Base-by-base conservation (phyloP, 2,888 invertebrate genomes). In the Eupithecia abbreviata region DNA sequence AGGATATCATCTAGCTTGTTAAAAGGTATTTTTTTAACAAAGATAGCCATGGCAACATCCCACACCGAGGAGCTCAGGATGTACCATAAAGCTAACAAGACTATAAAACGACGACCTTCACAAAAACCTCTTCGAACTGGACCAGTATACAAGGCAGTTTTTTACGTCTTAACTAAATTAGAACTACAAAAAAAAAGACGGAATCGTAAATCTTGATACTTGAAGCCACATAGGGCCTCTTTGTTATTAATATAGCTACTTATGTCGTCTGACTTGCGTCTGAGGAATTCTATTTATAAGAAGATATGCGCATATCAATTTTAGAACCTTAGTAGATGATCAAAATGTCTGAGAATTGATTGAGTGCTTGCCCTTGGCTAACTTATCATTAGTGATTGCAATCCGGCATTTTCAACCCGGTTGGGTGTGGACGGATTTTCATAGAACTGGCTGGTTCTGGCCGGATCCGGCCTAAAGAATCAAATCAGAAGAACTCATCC, bases 191-290 rank as follows among this genome's bases (percentile, higher is more conserved):
- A 72, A 30, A 74, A 58, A 2, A 1, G 10, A 4, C 12, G n/a
- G 43, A 45, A 43, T 68, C 67, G 67, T 68, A 43, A 68, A 68
- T 68, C n/a, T 68, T n/a, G n/a, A 68, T 6, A 7, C 67, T n/a
- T 67, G 43, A 67, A n/a, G 43, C 72, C 72, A 51, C 49, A 51
- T 43, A 71, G 43, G 62, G 74, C 77, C 68, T 71, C 77, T 74
- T 74, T 68, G 71, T 62, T 45, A 42, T 5, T 5, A 2, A 4
- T 15, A 15, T n/a, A 51, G 15, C 51, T n/a, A 45, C 45, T 45
- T 45, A 51, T 15, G 6, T 51, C n/a, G 51, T 51, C 51, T 51
- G 51, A 51, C 51, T 2, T 45, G 6, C 45, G 4, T 45, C 45
- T 45, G 45, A 45, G 7, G 7, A 45, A n/a, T 13, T 51, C 6